These are phyloP conservation scores for Mormoops blainvillei DNA, from an alignment of 2,113 vertebrate species.

Conservation along the genomic window DNA sequence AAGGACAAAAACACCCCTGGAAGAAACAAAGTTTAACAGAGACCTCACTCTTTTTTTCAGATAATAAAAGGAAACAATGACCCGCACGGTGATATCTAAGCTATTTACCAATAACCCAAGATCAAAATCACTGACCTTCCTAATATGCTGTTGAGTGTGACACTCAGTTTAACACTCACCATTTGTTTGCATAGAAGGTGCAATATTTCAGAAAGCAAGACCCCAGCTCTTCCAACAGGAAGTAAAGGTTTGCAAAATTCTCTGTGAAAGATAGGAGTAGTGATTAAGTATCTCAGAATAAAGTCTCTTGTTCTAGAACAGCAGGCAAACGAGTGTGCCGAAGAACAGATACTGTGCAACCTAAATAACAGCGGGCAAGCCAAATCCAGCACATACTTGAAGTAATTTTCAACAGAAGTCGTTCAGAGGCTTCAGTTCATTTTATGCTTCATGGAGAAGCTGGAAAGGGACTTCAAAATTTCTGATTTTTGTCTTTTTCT, in stretches of 20 bases:
- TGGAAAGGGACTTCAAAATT: background rate
- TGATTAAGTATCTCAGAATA: conserved; percentile 6
- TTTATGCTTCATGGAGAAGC: background rate
- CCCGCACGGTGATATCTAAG: background rate
- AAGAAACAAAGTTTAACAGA: background rate
- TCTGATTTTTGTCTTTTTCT: background rate
- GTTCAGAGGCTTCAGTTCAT: background rate
- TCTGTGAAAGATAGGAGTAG: conserved; percentile 81
- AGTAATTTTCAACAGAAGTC: background rate
- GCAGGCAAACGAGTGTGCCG: background rate
- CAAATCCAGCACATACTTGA: background rate
- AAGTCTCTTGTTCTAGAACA: background rate
- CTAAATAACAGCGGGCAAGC: background rate
- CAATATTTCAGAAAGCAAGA: conserved; percentile 97
- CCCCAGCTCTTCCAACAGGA: conserved; percentile 95
- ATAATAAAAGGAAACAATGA: background rate
- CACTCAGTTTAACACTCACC: conserved; percentile 81
- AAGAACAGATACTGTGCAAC: background rate
- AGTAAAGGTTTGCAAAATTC: conserved; percentile 99
- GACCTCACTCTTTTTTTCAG: background rate
- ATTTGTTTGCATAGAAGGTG: conserved; percentile 99
- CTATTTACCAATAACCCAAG: background rate
- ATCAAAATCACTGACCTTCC: background rate
- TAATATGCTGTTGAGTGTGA: background rate
- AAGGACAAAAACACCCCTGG: background rate